phyloP scores from a whole-genome alignment of 2,888 invertebrate genomes.

The Embidobia sp. region DNA sequence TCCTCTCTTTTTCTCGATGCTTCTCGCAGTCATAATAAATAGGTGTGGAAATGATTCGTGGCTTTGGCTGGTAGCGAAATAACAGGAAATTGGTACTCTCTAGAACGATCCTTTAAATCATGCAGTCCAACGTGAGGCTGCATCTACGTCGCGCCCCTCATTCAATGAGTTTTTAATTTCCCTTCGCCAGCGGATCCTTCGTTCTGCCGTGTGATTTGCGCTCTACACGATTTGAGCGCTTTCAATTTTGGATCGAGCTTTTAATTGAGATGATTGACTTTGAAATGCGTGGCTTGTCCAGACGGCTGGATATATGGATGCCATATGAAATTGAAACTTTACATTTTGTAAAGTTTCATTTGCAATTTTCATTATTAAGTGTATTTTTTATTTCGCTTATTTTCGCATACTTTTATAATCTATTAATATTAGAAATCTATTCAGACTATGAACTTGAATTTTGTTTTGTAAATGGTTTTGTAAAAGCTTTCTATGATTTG shows the following conservation, averaged over 20 bases:
- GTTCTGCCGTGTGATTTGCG: slow-evolving; percentile 55
- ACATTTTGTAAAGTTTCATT: too few relatives aligned
- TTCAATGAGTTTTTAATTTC: slow-evolving; percentile 70
- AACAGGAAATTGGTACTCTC: slow-evolving; percentile 77
- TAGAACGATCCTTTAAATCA: slow-evolving; percentile 76
- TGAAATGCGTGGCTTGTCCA: slow-evolving; percentile 18
- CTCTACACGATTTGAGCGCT: slow-evolving; percentile 21
- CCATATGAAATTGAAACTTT: too few relatives aligned
- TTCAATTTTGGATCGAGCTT: slow-evolving; percentile 48
- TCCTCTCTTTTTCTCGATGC: slow-evolving; percentile 58
- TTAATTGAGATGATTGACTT: slow-evolving; percentile 54
- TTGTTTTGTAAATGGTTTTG: too few relatives aligned
- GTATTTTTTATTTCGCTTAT: too few relatives aligned
- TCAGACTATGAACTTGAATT: too few relatives aligned
- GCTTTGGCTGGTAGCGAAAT: slow-evolving; percentile 75
- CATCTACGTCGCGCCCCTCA: slow-evolving; percentile 54
- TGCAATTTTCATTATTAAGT: too few relatives aligned
- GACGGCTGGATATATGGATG: too few relatives aligned
- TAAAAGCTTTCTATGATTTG: too few relatives aligned
- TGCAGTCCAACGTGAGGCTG: slow-evolving; percentile 66
- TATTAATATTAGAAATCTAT: too few relatives aligned
- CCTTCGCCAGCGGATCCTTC: slow-evolving; percentile 52
- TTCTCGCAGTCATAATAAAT: slow-evolving; percentile 74
- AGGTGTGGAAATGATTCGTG: slow-evolving; percentile 81
- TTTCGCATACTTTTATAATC: too few relatives aligned